Percentiles rank a stretch among this genome's conserved stretches.
Evolutionary conservation across 2,113 vertebrate genomes (phyloP).

Genomic region (Toxostoma redivivum): DNA sequence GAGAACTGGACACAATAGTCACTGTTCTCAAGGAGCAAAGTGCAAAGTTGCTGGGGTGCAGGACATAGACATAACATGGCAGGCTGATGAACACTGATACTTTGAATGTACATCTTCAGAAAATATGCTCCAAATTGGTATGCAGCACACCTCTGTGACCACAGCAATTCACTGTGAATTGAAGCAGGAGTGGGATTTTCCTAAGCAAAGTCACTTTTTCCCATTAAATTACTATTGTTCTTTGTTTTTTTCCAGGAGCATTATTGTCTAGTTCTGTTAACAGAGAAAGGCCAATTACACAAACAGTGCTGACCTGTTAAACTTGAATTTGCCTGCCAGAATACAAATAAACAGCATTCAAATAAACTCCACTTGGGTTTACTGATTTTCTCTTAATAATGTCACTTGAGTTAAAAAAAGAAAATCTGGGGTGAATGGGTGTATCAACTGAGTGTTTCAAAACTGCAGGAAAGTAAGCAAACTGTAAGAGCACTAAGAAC

Average conservation of each 20-base stretch:
- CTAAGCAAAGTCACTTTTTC: not conserved
- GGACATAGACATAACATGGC: not conserved
- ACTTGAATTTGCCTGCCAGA: not conserved
- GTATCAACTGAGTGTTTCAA: not conserved
- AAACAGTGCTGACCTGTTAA: slow-evolving; percentile 14
- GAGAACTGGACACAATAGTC: not conserved
- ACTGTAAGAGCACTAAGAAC: not conserved
- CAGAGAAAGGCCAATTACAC: slow-evolving; percentile 33
- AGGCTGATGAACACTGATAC: not conserved
- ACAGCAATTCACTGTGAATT: not conserved
- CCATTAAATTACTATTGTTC: not conserved
- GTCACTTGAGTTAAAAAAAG: not conserved
- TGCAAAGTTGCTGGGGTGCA: not conserved
- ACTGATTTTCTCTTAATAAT: not conserved
- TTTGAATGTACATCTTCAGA: not conserved
- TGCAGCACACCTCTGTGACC: not conserved
- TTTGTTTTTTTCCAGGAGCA: not conserved
- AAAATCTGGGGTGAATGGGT: not conserved
- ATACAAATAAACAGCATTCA: not conserved
- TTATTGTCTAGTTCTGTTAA: slow-evolving; percentile 39
- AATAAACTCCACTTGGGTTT: not conserved
- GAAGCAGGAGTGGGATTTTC: not conserved
- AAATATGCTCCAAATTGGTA: not conserved
- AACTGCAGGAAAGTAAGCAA: not conserved
- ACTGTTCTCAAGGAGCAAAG: not conserved